A percentile compares a stretch with the other conserved stretches of the same genome.
These are phyloP conservation scores for Nicator chloris DNA, from an alignment of 2,113 vertebrate genomes.

Conservation along the genomic window DNA sequence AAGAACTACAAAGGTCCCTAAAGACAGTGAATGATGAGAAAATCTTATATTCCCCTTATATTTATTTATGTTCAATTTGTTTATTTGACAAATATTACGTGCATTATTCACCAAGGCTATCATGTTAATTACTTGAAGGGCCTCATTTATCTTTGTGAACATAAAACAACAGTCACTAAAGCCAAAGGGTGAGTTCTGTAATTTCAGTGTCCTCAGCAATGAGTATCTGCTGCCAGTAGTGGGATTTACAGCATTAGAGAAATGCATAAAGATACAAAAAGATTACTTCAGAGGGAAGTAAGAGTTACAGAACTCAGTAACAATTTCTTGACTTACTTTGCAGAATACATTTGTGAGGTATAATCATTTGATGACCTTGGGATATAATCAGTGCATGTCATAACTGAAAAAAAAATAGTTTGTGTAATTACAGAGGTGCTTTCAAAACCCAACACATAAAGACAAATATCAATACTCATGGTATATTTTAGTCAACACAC, in stretches of 20 bases:
- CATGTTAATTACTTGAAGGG: neutral
- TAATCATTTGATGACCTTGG: slow-evolving; percentile 81
- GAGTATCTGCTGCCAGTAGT: neutral
- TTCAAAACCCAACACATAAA: slow-evolving; percentile 25
- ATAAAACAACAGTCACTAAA: neutral
- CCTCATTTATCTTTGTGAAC: neutral
- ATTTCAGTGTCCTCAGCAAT: neutral
- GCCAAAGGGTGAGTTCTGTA: neutral
- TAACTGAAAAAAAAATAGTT: slow-evolving; percentile 72
- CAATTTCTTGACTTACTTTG: slow-evolving; percentile 77
- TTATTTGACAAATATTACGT: neutral
- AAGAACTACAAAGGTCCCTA: neutral
- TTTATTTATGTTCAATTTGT: neutral
- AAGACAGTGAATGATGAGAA: neutral
- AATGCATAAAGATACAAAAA: neutral
- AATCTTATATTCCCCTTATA: neutral
- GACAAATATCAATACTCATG: neutral
- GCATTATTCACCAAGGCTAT: neutral
- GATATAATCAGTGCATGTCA: slow-evolving; percentile 81
- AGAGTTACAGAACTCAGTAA: neutral
- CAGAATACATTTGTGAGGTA: slow-evolving; percentile 83
- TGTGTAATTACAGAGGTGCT: neutral
- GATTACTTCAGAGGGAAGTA: neutral
- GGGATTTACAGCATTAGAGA: neutral
- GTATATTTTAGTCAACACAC: neutral